phyloP scores from a whole-genome alignment of 2,888 invertebrate species.

The Capitulum mitella region DNA sequence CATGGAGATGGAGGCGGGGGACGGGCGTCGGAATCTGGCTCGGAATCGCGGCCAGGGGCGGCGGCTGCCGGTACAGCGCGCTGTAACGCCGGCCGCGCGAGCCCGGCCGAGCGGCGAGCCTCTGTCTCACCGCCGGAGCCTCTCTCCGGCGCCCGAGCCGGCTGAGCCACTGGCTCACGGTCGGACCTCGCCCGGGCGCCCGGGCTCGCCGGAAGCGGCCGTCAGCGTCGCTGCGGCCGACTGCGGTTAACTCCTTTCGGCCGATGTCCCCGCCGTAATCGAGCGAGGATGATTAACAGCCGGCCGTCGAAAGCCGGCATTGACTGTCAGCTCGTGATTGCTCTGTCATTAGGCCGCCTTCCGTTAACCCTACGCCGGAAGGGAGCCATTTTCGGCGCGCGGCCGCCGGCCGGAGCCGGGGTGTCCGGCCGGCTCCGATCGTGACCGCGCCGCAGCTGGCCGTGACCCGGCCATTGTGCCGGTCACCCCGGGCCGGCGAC shows the following conservation, averaged over 20 bases:
- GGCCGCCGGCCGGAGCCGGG: neutral
- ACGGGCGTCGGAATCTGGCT: too few species aligned
- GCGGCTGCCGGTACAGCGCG: too few species aligned
- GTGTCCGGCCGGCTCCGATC: neutral
- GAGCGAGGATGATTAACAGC: neutral
- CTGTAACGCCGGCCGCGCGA: too few species aligned
- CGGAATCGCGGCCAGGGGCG: too few species aligned
- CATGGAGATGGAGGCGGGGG: too few species aligned
- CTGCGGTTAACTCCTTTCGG: neutral
- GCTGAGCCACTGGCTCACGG: too few species aligned
- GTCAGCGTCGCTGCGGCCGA: neutral
- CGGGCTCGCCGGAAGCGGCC: neutral
- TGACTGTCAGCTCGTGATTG: neutral
- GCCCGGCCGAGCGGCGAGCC: too few species aligned
- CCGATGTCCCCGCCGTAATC: neutral
- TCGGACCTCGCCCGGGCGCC: too few species aligned
- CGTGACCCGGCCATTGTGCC: neutral
- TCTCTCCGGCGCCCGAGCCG: too few species aligned
- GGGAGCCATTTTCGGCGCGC: neutral
- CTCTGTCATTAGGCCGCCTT: neutral
- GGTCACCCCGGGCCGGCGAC: neutral
- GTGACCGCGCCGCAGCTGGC: neutral
- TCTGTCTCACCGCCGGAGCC: too few species aligned
- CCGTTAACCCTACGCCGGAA: conserved; percentile 2
- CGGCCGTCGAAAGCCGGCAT: neutral